phyloP scores from a whole-genome alignment of 2,113 vertebrate genomes.

The Laterallus jamaicensis region DNA sequence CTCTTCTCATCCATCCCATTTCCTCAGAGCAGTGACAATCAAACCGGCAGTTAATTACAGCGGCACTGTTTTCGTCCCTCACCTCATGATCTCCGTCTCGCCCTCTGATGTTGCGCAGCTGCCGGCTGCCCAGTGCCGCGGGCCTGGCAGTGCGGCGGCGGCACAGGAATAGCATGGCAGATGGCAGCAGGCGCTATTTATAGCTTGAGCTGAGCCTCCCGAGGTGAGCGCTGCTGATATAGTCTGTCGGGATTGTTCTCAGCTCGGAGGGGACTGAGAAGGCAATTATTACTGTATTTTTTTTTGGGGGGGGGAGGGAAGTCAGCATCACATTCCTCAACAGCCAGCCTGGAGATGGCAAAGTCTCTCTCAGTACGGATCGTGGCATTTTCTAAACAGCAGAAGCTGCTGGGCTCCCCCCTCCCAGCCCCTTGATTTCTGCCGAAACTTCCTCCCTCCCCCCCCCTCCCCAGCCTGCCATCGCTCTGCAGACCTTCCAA shows the following conservation, averaged over 20 bases:
- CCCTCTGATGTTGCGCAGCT: slow-evolving; percentile 51
- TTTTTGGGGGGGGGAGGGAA: accelerated
- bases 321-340: neutral
- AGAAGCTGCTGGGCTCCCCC: neutral
- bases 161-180: slow-evolving; percentile 73
- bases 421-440: neutral
- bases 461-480: too few relatives aligned
- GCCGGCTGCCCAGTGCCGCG: slow-evolving; percentile 43
- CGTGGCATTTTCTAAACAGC: neutral
- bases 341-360: neutral
- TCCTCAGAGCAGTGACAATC: slow-evolving; percentile 1
- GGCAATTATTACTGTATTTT: neutral
- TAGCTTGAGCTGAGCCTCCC: slow-evolving; percentile 67
- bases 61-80: slow-evolving; percentile 37
- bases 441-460: neutral
- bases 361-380: neutral
- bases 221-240: slow-evolving; percentile 52
- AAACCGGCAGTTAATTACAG: slow-evolving; percentile 69
- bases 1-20: neutral
- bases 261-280: slow-evolving; percentile 28
- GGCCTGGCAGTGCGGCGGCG: slow-evolving; percentile 52
- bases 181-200: slow-evolving; percentile 79
- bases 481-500: neutral
- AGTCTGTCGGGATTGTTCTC: slow-evolving; percentile 42
- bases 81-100: slow-evolving; percentile 63